Percentiles rank a stretch among this genome's conserved stretches.
Conservation (phyloP, 2,113 vertebrate genomes). For the Bos indicus region DNA sequence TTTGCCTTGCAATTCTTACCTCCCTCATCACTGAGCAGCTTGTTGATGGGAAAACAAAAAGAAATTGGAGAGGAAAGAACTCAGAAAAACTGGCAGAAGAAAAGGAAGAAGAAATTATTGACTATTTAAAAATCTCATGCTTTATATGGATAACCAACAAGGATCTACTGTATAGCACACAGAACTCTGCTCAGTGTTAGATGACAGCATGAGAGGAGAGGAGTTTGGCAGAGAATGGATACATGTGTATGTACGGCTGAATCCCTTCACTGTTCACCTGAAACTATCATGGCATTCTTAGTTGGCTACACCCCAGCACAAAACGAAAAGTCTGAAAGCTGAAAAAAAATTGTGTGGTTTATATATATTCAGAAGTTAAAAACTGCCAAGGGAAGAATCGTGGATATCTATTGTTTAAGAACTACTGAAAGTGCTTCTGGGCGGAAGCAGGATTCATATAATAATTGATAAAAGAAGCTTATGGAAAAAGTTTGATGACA, state of each 20-base stretch:
- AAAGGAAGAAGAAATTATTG: slow-evolving; percentile 23
- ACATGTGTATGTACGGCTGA: neutral
- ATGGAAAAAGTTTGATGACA: neutral
- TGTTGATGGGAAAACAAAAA: neutral
- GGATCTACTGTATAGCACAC: neutral
- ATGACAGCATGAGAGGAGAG: neutral
- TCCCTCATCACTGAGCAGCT: neutral
- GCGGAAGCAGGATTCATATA: neutral
- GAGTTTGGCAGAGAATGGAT: neutral
- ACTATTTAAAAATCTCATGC: neutral
- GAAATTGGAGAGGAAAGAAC: neutral
- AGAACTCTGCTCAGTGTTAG: neutral
- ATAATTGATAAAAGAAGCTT: neutral
- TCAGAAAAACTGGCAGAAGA: neutral
- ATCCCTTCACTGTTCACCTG: neutral
- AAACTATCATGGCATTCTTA: neutral
- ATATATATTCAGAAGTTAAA: neutral
- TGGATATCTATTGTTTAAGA: neutral
- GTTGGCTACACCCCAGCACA: neutral
- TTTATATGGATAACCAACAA: neutral
- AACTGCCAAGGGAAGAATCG: neutral
- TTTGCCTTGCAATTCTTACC: neutral
- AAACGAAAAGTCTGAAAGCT: neutral
- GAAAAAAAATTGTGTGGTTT: neutral
- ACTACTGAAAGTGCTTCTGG: neutral